Evolutionary conservation across 2,797 vertebrate genomes (phyloP).

Genomic region (Coracias cyanogaster): DNA sequence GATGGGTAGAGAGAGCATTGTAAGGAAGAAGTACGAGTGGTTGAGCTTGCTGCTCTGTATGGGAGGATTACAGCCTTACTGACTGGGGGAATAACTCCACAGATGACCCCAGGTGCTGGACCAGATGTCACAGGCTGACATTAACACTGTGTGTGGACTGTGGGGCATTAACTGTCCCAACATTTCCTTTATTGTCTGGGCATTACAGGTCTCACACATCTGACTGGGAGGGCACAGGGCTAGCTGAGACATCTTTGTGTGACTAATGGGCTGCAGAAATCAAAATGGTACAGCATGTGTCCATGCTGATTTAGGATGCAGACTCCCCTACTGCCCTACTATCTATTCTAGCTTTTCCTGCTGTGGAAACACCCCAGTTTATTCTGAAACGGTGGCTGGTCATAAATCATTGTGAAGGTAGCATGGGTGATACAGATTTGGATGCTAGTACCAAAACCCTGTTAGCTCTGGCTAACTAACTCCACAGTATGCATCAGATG

Average conservation of each 20-base stretch:
- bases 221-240: background rate
- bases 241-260: background rate
- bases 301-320: background rate
- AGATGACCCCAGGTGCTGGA: background rate
- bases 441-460: background rate
- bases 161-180: background rate
- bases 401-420: slow-evolving; percentile 18
- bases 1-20: background rate
- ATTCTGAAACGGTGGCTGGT: background rate
- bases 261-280: background rate
- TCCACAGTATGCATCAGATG: background rate
- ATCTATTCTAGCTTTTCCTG: background rate
- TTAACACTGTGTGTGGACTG: fast-evolving
- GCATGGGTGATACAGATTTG: background rate
- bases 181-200: background rate
- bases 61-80: background rate
- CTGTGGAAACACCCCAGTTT: background rate
- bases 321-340: background rate
- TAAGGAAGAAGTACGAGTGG: background rate
- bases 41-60: background rate
- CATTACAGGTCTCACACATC: background rate
- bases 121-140: background rate
- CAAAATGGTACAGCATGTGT: background rate
- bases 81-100: background rate
- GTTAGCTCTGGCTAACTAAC: background rate